A percentile compares a stretch with the other conserved stretches of the same genome.
phyloP scores from a whole-genome alignment of 2,797 vertebrate species.

The Cossypha dichroa region DNA sequence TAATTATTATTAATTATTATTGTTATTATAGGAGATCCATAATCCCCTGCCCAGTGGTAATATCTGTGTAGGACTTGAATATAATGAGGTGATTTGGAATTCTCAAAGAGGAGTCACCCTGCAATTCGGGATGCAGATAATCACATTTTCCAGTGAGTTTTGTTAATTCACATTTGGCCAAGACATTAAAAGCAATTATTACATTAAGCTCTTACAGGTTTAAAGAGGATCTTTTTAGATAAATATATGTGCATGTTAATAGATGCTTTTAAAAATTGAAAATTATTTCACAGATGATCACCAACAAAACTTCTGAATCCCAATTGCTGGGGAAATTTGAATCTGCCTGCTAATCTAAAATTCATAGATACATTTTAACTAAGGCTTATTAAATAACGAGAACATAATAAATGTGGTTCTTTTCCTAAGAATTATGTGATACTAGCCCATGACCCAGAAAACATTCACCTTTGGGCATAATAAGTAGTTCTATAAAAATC shows the following conservation, averaged over 20 bases:
- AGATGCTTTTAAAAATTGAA: background rate
- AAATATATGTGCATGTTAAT: background rate
- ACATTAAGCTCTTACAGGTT: background rate
- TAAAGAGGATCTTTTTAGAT: background rate
- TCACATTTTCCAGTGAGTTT: background rate
- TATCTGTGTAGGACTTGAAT: background rate
- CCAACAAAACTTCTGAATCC: background rate
- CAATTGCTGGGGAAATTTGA: background rate
- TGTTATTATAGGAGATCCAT: background rate
- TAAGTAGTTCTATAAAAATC: conserved; percentile 14
- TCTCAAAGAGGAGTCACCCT: background rate
- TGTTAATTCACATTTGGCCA: conserved; percentile 26
- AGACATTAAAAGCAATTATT: conserved; percentile 24
- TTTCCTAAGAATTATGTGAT: background rate
- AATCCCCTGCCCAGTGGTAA: background rate
- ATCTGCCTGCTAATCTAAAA: background rate
- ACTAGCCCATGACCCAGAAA: background rate
- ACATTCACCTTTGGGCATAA: background rate
- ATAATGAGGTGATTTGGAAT: background rate
- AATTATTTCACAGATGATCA: background rate
- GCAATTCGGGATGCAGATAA: background rate
- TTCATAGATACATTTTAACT: background rate
- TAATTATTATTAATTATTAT: conserved; percentile 21
- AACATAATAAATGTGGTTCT: background rate
- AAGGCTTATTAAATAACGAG: background rate